Percentiles rank a stretch among this genome's conserved stretches.
These are phyloP conservation scores for Chaetodon trifasciatus DNA, from an alignment of 2,797 vertebrate genomes.

Conservation along the genomic window DNA sequence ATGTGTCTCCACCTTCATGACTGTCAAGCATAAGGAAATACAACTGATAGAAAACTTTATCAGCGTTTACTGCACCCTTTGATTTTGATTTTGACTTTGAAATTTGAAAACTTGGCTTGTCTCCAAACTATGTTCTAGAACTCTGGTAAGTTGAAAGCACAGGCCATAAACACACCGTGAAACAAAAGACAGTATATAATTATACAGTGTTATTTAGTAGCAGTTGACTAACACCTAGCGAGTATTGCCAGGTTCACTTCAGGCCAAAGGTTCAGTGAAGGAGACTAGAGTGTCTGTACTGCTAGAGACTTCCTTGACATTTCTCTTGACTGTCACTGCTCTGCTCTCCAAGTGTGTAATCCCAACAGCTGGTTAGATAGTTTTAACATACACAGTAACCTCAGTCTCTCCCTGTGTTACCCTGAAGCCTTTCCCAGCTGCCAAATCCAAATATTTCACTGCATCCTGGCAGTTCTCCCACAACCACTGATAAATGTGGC, in stretches of 20 bases:
- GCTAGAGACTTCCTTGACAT: slow-evolving; percentile 1
- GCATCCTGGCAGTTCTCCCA: slow-evolving; percentile 28
- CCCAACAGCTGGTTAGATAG: slow-evolving; percentile 46
- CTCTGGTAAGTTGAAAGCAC: slow-evolving; percentile 12
- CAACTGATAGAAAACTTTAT: background rate
- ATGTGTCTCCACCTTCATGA: background rate
- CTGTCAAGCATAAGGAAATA: background rate
- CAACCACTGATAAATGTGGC: background rate
- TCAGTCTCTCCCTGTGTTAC: slow-evolving; percentile 29
- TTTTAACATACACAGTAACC: slow-evolving; percentile 37
- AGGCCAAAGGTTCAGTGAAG: slow-evolving; percentile 24
- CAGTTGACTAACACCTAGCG: slow-evolving; percentile 10
- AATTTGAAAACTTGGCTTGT: slow-evolving; percentile 33
- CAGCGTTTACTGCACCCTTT: background rate
- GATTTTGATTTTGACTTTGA: no score
- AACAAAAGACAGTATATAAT: background rate
- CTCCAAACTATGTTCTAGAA: slow-evolving; percentile 29
- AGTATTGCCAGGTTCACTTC: slow-evolving; percentile 15
- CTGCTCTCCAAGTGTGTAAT: slow-evolving; percentile 34
- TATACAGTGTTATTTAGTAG: background rate
- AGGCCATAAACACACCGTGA: slow-evolving; percentile 21
- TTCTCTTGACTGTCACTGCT: slow-evolving; percentile 21
- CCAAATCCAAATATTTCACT: slow-evolving; percentile 40
- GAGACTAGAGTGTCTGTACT: background rate
- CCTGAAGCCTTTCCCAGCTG: slow-evolving; percentile 16